These are phyloP conservation scores for Himalopsyche japonica DNA, from an alignment of 2,888 invertebrate species.

Conservation along the genomic window DNA sequence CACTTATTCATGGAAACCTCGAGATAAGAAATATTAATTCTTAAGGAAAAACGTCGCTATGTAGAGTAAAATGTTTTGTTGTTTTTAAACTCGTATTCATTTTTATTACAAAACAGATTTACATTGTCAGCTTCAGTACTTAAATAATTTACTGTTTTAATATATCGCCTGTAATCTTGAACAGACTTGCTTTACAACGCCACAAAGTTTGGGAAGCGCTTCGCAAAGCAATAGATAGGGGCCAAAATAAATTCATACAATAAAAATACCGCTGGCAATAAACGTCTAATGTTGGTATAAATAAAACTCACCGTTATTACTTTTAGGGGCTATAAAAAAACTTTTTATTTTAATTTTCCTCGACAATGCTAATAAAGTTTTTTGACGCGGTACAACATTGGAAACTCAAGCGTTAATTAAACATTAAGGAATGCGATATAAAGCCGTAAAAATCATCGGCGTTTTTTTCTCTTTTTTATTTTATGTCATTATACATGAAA, in stretches of 20 bases:
- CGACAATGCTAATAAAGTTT: not conserved
- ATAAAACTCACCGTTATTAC: not conserved
- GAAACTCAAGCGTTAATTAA: not conserved
- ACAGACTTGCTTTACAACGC: not conserved
- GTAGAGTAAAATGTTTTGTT: no score
- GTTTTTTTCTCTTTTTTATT: no score
- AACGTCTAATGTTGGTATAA: constrained; percentile 1
- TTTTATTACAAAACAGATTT: no score
- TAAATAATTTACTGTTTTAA: no score
- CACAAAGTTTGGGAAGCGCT: not conserved
- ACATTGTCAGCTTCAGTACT: no score
- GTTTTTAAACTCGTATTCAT: no score
- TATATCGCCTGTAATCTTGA: no score
- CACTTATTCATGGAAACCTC: no score
- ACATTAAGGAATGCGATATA: not conserved
- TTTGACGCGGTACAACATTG: not conserved
- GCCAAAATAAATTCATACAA: constrained; percentile 18
- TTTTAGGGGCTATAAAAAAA: not conserved
- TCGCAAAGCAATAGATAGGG: not conserved
- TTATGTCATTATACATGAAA: no score
- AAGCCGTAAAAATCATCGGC: no score
- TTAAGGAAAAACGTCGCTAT: no score
- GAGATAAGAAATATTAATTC: no score
- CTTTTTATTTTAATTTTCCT: not conserved
- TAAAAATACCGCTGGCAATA: constrained; percentile 19